phyloP scores from a whole-genome alignment of 2,113 vertebrate genomes.

The Ptilonorhynchus violaceus region DNA sequence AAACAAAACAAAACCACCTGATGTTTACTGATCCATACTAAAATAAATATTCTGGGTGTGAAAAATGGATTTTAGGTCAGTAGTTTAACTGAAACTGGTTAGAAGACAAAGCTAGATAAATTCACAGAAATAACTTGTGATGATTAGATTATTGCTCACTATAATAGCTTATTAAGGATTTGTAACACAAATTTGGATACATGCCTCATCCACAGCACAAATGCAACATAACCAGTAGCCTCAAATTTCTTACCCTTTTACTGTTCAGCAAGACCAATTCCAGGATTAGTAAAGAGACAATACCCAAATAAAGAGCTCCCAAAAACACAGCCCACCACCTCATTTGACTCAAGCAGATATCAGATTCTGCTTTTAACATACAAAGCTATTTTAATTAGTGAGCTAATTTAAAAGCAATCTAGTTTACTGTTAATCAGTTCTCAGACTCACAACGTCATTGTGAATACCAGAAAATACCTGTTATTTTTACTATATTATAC shows the following conservation, averaged over 20 bases:
- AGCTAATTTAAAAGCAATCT: background rate
- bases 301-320: background rate
- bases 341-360: background rate
- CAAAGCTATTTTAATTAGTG: background rate
- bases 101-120: background rate
- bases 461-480: background rate
- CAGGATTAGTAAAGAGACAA: background rate
- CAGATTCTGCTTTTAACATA: background rate
- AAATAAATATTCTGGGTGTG: background rate
- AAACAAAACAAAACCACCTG: background rate
- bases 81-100: background rate
- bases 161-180: background rate
- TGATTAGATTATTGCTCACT: background rate
- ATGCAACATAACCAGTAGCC: background rate
- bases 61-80: background rate
- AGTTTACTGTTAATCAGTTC: background rate
- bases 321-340: background rate
- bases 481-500: background rate
- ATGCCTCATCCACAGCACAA: background rate
- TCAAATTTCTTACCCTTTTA: background rate
- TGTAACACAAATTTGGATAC: background rate
- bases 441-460: background rate
- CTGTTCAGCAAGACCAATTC: background rate
- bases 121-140: background rate
- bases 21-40: background rate